Evolutionary conservation across 2,113 vertebrate species (phyloP), one percentile per base, ranked within the genome.

Genomic region (Oreochromis niloticus): DNA sequence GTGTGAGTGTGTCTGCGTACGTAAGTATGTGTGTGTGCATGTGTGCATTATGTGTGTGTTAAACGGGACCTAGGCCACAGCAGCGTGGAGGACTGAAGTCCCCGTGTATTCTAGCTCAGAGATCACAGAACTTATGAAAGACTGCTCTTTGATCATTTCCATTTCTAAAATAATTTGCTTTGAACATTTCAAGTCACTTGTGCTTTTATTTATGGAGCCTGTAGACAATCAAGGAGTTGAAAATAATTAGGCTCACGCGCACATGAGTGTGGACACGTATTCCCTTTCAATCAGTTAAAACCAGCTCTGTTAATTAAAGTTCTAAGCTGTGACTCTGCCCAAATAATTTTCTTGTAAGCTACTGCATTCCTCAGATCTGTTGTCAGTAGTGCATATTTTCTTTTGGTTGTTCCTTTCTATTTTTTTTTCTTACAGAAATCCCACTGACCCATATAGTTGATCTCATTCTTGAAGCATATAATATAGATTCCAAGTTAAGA

Each of bases 371-470:
- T 97, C 87, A 95, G 96, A 96, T 96, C 96, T 96, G 94, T 91
- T 93, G 95, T 95, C 95, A 95, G 94, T 87, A 83, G 85, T 95
- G 93, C 71, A 91, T 93, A 94, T 95, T 96, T 95, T 93, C 89
- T 82, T 84, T 91, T 94, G 87, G 90, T 94, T 93, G 87, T 82
- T 85, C 61, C 87, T 91, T 73, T 86, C 81, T 61, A 80, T 91
- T 89, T 84, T 80, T 88, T 87, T 80, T 80, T 30, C 75, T 88
- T 78, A 83, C 88, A 92, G 92, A 94, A 95, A 94, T 95, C 92
- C 91, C 92, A 94, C 92, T 96, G 96, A 96, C 96, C 96, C 94
- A 96, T 91, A 96, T 97, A 95, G 94, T 95, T 94, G 90, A 96
- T 95, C 92, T 93, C 82, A 89, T 87, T 92, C 92, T 91, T 96